These are phyloP conservation scores for Agrilus cyanescens DNA, from an alignment of 2,888 invertebrate species.

Conservation along the genomic window DNA sequence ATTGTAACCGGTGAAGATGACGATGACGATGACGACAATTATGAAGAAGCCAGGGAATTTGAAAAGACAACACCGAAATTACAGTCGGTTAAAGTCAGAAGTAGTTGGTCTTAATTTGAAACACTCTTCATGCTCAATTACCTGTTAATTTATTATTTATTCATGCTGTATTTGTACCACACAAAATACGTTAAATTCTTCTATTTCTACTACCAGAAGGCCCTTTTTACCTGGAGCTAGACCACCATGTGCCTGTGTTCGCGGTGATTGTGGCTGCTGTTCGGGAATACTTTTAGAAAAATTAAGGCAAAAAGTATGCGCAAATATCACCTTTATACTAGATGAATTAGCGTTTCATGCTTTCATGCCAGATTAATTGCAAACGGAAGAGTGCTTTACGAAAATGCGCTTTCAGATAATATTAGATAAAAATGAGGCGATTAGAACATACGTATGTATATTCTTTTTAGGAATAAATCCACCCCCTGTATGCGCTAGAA, in stretches of 20 bases:
- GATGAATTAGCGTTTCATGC: slow-evolving; percentile 76
- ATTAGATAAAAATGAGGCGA: not conserved
- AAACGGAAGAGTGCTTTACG: slow-evolving; percentile 61
- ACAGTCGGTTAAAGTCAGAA: slow-evolving; percentile 12
- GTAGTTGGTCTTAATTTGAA: slow-evolving; percentile 25
- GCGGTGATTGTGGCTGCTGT: slow-evolving; percentile 67
- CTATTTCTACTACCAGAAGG: slow-evolving; percentile 24
- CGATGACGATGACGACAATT: slow-evolving; percentile 25
- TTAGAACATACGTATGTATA: too few species aligned
- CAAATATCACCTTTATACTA: slow-evolving; percentile 64
- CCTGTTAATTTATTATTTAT: slow-evolving; percentile 2
- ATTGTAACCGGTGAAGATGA: slow-evolving; percentile 33
- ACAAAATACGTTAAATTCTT: too few species aligned
- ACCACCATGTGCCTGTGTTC: slow-evolving; percentile 54
- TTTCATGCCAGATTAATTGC: slow-evolving; percentile 59
- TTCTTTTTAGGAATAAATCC: slow-evolving; percentile 69
- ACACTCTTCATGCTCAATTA: not conserved
- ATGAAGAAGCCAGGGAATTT: slow-evolving; percentile 15
- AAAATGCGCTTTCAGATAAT: slow-evolving; percentile 61
- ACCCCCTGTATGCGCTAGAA: slow-evolving; percentile 57
- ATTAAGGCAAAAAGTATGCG: slow-evolving; percentile 64
- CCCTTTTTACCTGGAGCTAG: slow-evolving; percentile 36
- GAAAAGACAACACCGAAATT: slow-evolving; percentile 10
- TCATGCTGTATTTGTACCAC: not conserved
- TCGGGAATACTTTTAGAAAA: slow-evolving; percentile 53